phyloP scores from a whole-genome alignment of 2,888 invertebrate species.

The Scelioninae gen. 1 region DNA sequence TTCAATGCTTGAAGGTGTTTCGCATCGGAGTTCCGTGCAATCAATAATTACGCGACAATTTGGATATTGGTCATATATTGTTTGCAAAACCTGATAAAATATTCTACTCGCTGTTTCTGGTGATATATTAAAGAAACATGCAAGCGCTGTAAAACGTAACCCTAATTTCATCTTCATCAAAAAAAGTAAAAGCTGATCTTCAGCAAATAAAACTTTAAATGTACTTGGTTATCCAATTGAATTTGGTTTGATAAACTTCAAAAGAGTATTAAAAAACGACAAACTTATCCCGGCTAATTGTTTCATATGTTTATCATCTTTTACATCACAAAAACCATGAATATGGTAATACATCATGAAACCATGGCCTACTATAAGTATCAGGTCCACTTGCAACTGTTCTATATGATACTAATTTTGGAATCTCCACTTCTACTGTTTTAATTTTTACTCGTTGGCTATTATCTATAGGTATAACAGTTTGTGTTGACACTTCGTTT shows the following conservation, averaged over 20 bases:
- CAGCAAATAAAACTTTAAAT: slow-evolving; percentile 33
- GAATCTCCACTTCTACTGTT: slow-evolving; percentile 15
- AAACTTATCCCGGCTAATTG: slow-evolving; percentile 50
- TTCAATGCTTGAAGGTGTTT: slow-evolving; percentile 63
- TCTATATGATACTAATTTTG: neutral
- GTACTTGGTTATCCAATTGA: slow-evolving; percentile 31
- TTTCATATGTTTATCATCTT: slow-evolving; percentile 35
- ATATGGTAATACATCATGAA: no score
- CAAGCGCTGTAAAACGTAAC: slow-evolving; percentile 52
- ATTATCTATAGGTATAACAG: slow-evolving; percentile 12
- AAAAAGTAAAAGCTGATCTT: slow-evolving; percentile 57
- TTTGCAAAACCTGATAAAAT: slow-evolving; percentile 53
- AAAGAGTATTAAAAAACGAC: slow-evolving; percentile 21
- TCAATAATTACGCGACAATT: slow-evolving; percentile 60
- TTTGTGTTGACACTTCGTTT: slow-evolving; percentile 37
- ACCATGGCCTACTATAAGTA: slow-evolving; percentile 27
- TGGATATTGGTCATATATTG: slow-evolving; percentile 35
- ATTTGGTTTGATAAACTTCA: slow-evolving; percentile 35
- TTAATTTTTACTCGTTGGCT: neutral
- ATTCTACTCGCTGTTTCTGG: slow-evolving; percentile 36
- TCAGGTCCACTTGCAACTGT: slow-evolving; percentile 7
- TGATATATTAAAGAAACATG: slow-evolving; percentile 50
- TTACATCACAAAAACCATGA: slow-evolving; percentile 53
- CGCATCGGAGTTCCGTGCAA: slow-evolving; percentile 61
- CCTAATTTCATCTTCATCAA: slow-evolving; percentile 67